Evolutionary conservation across 2,797 vertebrate genomes (phyloP), one percentile per base, ranked within the genome.

Genomic region (Sciurus carolinensis): DNA sequence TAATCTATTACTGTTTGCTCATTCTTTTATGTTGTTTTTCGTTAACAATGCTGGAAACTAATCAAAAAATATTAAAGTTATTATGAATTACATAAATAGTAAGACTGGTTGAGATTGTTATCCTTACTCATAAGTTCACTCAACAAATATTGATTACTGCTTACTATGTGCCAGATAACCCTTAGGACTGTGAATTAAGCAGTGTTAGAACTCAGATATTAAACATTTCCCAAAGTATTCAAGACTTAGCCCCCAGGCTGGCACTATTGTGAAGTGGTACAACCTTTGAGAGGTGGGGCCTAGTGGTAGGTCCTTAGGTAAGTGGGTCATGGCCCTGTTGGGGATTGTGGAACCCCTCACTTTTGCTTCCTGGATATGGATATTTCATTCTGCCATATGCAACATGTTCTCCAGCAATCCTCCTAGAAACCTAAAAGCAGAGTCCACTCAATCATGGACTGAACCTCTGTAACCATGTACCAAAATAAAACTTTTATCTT

Each of bases 21-120:
- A 47, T 47, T 47, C 44, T 47, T 47, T 47, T 7, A 47, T 47
- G 44, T 47, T 47, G 44, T 86, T 95, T 83, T 76, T 85, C n/a
- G 33, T 72, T 90, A 82, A 80, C 5, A 82, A 92, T 59, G 33
- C 13, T 44, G n/a, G 93, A 72, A 39, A 81, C 57, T 86, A 67
- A 95, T 82, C 15, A 22, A 39, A 64, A 95, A 90, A 90, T 71
- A 71, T 4, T 67, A 90, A 94, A 91, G 15, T 75, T 77, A 86
- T 59, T 79, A 82, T 71, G 33, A 79, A 17, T 26, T 86, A 62
- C 20, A 96, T 1, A 95, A 90, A 85, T 36, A 44, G 54, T 77
- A 66, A 96, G 54, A 20, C 13, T 90, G 26, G 50, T 79, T 95
- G 82, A 72, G 73, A 92, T 4, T 82, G 22, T 69, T 94, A 64